phyloP scores from a whole-genome alignment of 2,888 invertebrate species.

The Apodemia hepburni region DNA sequence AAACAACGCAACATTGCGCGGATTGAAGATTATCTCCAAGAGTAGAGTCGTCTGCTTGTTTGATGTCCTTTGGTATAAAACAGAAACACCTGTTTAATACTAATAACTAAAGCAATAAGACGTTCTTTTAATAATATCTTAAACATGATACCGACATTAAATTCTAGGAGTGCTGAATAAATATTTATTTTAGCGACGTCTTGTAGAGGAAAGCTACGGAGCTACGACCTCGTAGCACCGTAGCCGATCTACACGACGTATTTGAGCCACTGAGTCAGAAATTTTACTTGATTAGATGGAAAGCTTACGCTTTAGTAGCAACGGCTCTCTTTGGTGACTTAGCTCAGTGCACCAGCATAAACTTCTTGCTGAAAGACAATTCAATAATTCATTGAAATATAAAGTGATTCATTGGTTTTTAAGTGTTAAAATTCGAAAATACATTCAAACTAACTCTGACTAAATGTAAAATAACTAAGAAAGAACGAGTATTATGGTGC shows the following conservation, averaged over 20 bases:
- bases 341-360: neutral
- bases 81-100: neutral
- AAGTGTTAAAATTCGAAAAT: too few relatives aligned
- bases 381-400: neutral
- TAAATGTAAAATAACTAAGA: too few relatives aligned
- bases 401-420: too few relatives aligned
- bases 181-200: constrained; percentile 52
- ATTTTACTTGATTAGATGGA: constrained; percentile 71
- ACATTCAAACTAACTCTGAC: too few relatives aligned
- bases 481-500: too few relatives aligned
- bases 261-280: constrained; percentile 54
- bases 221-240: constrained; percentile 23
- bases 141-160: constrained; percentile 36
- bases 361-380: neutral
- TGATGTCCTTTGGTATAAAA: too few relatives aligned
- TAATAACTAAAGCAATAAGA: neutral
- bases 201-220: constrained; percentile 18
- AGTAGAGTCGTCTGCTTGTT: too few relatives aligned
- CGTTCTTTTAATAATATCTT: constrained; percentile 35
- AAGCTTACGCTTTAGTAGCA: constrained; percentile 59
- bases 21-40: too few relatives aligned
- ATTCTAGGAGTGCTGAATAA: constrained; percentile 44
- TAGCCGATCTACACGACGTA: constrained; percentile 20
- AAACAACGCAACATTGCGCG: too few relatives aligned
- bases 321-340: constrained; percentile 30